Evolutionary conservation across 1,140 invertebrate genomes (phyloP).

Genomic region (Pogonomyrmex californicus): DNA sequence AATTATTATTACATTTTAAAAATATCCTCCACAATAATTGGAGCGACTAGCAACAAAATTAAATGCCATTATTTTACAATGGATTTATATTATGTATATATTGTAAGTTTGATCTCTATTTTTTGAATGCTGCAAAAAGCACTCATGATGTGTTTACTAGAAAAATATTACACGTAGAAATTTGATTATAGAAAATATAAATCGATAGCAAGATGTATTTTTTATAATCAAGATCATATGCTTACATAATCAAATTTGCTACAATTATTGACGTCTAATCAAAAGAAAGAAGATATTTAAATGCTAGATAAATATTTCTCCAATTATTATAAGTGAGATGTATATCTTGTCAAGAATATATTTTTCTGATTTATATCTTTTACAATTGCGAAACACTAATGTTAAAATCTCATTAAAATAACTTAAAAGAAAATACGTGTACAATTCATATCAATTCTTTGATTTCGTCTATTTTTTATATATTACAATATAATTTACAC

Average conservation of each 20-base stretch:
- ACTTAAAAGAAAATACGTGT: slow-evolving; percentile 29
- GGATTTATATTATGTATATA: slow-evolving; percentile 13
- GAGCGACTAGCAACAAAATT: not conserved
- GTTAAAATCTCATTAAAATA: not conserved
- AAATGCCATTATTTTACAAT: slow-evolving; percentile 13
- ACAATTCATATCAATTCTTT: slow-evolving; percentile 4
- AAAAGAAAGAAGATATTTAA: not conserved
- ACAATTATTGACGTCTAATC: not conserved
- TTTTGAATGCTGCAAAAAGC: not conserved
- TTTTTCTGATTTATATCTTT: not conserved
- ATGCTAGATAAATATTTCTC: slow-evolving; percentile 6
- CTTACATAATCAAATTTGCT: not conserved
- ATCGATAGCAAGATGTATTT: not conserved
- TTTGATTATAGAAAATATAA: slow-evolving; percentile 10
- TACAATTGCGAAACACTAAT: not conserved
- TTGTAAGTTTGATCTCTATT: slow-evolving; percentile 1
- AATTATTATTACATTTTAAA: slow-evolving; percentile 28
- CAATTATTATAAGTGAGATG: not conserved
- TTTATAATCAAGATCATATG: not conserved
- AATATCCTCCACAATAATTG: not conserved
- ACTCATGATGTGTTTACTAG: not conserved
- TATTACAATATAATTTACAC: slow-evolving; percentile 12
- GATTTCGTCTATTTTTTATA: slow-evolving; percentile 4
- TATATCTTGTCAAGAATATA: not conserved
- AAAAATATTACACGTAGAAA: not conserved